Evolutionary conservation across 2,113 vertebrate species (phyloP).

Genomic region (Nycticebus coucang): DNA sequence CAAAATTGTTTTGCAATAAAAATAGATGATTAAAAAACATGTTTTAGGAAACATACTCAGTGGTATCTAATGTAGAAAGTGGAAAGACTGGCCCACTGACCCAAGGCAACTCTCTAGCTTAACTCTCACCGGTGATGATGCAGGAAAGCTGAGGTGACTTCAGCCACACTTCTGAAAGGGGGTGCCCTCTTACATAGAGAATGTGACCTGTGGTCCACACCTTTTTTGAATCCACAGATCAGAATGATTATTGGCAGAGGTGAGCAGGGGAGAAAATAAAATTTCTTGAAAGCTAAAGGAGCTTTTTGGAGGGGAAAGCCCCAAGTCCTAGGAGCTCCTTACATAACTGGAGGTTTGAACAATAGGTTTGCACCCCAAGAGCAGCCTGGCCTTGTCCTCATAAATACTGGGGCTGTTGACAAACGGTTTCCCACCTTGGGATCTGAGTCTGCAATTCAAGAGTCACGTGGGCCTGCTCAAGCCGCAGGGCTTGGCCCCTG

Average conservation of each 20-base stretch:
- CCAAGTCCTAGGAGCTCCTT: not conserved
- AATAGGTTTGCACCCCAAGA: not conserved
- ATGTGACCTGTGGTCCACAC: accelerated
- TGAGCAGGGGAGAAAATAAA: not conserved
- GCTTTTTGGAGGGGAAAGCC: not conserved
- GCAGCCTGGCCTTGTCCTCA: not conserved
- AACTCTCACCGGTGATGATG: too few relatives aligned
- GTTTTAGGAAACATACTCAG: not conserved
- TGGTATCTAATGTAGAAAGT: not conserved
- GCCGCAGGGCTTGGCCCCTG: conserved; percentile 72
- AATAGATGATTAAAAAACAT: not conserved
- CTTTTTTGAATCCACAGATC: not conserved
- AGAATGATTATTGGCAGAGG: not conserved
- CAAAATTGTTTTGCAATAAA: not conserved
- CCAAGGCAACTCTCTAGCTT: not conserved
- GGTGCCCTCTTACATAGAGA: not conserved
- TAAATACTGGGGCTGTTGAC: conserved; percentile 56
- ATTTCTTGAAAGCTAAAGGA: not conserved
- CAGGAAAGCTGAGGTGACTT: not conserved
- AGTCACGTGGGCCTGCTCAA: not conserved
- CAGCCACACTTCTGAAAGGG: not conserved
- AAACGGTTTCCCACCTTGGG: conserved; percentile 51
- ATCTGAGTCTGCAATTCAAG: conserved; percentile 15
- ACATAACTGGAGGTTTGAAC: not conserved
- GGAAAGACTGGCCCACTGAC: accelerated